Base-by-base conservation (phyloP, 2,797 vertebrate species). In the Knipowitschia caucasica region DNA sequence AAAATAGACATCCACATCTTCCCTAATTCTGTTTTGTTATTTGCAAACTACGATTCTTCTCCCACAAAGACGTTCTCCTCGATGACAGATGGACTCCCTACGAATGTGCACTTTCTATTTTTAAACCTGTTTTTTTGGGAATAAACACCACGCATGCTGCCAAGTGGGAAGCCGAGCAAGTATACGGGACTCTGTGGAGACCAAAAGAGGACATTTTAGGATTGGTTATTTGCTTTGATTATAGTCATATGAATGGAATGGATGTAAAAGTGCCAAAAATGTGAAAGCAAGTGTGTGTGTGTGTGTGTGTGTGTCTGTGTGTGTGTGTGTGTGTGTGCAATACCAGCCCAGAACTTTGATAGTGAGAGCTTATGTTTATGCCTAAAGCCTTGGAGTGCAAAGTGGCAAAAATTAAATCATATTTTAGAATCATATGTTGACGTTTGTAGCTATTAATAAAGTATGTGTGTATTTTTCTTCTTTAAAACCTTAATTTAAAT, bases 91-190 rank as follows among this genome's bases (percentile, higher is more conserved):
- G 75, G 77, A 80, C 57, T 69, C 67, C 69, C 59, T 67, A 79
- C 59, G 59, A 87, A 89, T 86, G 88, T 89, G 87, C 83, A 83
- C 84, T 88, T 81, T 87, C 75, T 86, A 87, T 88, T 89, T 89
- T 87, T 78, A 83, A 88, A 78, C 65, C 71, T 80, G 71, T 78
- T 80, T 77, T 80, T 74, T 47, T 30, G 15, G 18, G 36, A 17
- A 71, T 71, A 68, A 83, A 72, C 65, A 55, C 75, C 69, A 40
- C 75, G 90, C 91, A 91, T 91, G 90, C 78, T 69, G 72, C 77
- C 58, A 69, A 77, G 71, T 61, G 63, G 66, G 66, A 70, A 58
- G 64, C 80, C 76, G 60, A 74, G 42, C 54, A 72, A 63, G 78
- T 75, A n/a, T n/a, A n/a, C n/a, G n/a, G 61, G 66, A 75, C 67